These are phyloP conservation scores for Habrosyne pyritoides DNA, from an alignment of 2,888 invertebrate genomes.

Conservation along the genomic window DNA sequence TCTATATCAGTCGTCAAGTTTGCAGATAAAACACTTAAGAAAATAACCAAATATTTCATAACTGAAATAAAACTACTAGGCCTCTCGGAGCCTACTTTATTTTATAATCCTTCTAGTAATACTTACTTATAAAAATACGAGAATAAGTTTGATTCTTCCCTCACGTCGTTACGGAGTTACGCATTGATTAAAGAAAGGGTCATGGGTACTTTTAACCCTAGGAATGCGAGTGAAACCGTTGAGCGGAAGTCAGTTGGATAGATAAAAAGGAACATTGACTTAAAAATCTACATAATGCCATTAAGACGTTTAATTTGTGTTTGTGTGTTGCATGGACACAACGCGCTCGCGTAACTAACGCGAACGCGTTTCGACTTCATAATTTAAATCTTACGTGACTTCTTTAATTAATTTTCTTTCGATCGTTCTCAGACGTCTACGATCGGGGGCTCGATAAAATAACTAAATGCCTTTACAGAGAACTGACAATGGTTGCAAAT, in stretches of 20 bases:
- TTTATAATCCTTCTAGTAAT: too few relatives aligned
- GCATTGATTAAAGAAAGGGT: too few relatives aligned
- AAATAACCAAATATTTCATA: neutral
- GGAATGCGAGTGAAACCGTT: too few relatives aligned
- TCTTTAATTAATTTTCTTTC: slow-evolving; percentile 59
- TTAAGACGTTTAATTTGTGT: slow-evolving; percentile 17
- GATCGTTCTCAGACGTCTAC: slow-evolving; percentile 28
- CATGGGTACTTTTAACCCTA: too few relatives aligned
- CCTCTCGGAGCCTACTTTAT: neutral
- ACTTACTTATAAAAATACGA: too few relatives aligned
- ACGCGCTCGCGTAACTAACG: slow-evolving; percentile 49
- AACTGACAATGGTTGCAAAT: slow-evolving; percentile 4
- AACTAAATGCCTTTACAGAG: slow-evolving; percentile 12
- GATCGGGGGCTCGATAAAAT: slow-evolving; percentile 16
- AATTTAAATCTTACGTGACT: slow-evolving; percentile 64
- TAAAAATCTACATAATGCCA: neutral
- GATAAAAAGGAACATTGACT: neutral
- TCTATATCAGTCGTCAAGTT: neutral
- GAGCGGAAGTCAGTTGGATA: neutral
- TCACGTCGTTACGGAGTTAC: too few relatives aligned
- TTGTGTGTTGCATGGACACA: slow-evolving; percentile 23
- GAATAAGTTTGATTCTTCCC: too few relatives aligned
- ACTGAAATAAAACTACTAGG: neutral
- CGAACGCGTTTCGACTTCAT: slow-evolving; percentile 57
- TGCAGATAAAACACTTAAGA: neutral